These are phyloP conservation scores for Chrysomallon squamiferum DNA, from an alignment of 1,140 invertebrate species.

Conservation along the genomic window DNA sequence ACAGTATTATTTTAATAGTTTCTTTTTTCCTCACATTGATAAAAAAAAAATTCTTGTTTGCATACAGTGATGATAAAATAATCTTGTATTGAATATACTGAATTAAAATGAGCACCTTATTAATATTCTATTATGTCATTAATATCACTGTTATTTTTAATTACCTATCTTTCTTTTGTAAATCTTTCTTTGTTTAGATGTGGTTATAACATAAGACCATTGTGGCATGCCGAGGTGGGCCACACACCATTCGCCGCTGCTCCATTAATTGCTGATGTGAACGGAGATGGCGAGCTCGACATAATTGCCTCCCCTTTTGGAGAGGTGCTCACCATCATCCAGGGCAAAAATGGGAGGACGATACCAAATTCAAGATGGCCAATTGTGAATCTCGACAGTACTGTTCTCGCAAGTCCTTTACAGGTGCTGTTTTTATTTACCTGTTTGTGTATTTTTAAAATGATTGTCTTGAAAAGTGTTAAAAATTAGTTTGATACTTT, in stretches of 20 bases:
- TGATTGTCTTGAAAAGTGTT: neutral
- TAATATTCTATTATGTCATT: too few relatives aligned
- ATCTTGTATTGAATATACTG: too few relatives aligned
- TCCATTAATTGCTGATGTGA: constrained; percentile 49
- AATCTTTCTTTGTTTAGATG: constrained; percentile 33
- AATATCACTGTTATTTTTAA: too few relatives aligned
- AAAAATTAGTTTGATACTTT: neutral
- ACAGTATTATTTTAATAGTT: too few relatives aligned
- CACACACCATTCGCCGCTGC: constrained; percentile 52
- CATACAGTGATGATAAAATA: too few relatives aligned
- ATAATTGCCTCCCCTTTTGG: constrained; percentile 52
- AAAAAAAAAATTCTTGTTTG: too few relatives aligned
- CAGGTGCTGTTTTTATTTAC: constrained; percentile 49
- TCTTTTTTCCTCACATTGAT: too few relatives aligned
- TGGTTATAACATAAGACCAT: constrained; percentile 41
- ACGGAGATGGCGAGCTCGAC: constrained; percentile 49
- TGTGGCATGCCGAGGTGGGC: constrained; percentile 54
- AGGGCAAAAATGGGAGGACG: constrained; percentile 45
- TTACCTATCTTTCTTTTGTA: neutral
- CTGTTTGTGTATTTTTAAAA: neutral
- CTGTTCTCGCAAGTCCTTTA: constrained; percentile 51
- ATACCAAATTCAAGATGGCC: constrained; percentile 45
- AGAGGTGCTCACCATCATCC: constrained; percentile 48
- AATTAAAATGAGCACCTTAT: too few relatives aligned
- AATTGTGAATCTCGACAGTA: constrained; percentile 45